Percentiles rank a stretch among this genome's conserved stretches.
These are phyloP conservation scores for Microplitis mediator DNA, from an alignment of 1,140 invertebrate species.

Conservation along the genomic window DNA sequence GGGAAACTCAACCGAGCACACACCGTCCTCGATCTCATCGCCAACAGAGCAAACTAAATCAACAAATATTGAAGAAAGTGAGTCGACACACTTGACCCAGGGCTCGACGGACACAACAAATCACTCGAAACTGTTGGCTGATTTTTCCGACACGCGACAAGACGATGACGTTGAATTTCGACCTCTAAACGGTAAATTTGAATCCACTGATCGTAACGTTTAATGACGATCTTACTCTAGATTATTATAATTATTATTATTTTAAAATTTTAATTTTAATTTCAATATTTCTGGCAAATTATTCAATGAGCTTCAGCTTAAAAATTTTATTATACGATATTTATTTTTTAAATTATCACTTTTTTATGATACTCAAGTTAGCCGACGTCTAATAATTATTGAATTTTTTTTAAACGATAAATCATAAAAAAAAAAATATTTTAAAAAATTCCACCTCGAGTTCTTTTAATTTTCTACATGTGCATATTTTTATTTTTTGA, in stretches of 20 bases:
- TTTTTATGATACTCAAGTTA: too few species aligned
- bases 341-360: too few species aligned
- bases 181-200: slow-evolving; percentile 36
- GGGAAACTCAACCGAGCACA: slow-evolving; percentile 46
- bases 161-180: slow-evolving; percentile 46
- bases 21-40: slow-evolving; percentile 54
- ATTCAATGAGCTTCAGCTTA: not conserved
- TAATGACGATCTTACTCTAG: slow-evolving; percentile 42
- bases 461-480: too few species aligned
- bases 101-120: slow-evolving; percentile 38
- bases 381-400: too few species aligned
- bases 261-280: too few species aligned
- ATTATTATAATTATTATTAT: not conserved
- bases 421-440: too few species aligned
- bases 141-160: slow-evolving; percentile 50
- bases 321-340: slow-evolving; percentile 7
- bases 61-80: slow-evolving; percentile 52
- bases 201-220: slow-evolving; percentile 45
- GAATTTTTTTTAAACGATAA: too few species aligned
- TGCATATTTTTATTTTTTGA: too few species aligned
- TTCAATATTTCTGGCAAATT: slow-evolving; percentile 43
- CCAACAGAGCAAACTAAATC: slow-evolving; percentile 56
- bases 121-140: slow-evolving; percentile 37
- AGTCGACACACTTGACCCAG: slow-evolving; percentile 47
- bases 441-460: too few species aligned